Conservation (phyloP, 2,888 invertebrate genomes). For the Thymelicus sylvestris region DNA sequence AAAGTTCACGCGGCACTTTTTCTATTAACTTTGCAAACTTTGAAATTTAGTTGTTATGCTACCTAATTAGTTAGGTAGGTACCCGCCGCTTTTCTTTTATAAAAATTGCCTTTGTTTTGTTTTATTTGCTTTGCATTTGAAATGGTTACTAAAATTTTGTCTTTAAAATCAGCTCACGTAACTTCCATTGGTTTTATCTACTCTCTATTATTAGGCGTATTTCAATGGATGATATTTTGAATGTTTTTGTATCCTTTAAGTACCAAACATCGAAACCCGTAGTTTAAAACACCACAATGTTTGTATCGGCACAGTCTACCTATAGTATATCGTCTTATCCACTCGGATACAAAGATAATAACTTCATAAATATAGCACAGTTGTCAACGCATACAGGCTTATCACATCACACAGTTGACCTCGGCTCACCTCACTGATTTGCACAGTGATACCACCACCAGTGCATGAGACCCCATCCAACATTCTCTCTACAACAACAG, state of each 20-base stretch:
- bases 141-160: not conserved
- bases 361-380: constrained; percentile 56
- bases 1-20: constrained; percentile 41
- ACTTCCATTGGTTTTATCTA: not conserved
- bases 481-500: constrained; percentile 8
- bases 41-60: constrained; percentile 62
- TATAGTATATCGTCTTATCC: constrained; percentile 43
- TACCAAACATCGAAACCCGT: not conserved
- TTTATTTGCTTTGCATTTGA: constrained; percentile 8
- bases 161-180: not conserved
- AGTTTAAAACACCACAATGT: constrained; percentile 7
- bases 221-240: not conserved
- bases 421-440: constrained; percentile 71
- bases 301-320: constrained; percentile 4
- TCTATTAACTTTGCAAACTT: constrained; percentile 50
- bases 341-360: constrained; percentile 59
- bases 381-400: constrained; percentile 64
- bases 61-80: constrained; percentile 53
- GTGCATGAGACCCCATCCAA: constrained; percentile 48
- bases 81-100: constrained; percentile 56
- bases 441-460: constrained; percentile 62
- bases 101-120: constrained; percentile 62
- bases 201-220: not conserved
- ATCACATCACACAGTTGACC: constrained; percentile 63
- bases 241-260: constrained; percentile 1